Percentiles rank a stretch among this genome's conserved stretches.
phyloP scores from a whole-genome alignment of 2,888 invertebrate species.

The Andrena dorsata region DNA sequence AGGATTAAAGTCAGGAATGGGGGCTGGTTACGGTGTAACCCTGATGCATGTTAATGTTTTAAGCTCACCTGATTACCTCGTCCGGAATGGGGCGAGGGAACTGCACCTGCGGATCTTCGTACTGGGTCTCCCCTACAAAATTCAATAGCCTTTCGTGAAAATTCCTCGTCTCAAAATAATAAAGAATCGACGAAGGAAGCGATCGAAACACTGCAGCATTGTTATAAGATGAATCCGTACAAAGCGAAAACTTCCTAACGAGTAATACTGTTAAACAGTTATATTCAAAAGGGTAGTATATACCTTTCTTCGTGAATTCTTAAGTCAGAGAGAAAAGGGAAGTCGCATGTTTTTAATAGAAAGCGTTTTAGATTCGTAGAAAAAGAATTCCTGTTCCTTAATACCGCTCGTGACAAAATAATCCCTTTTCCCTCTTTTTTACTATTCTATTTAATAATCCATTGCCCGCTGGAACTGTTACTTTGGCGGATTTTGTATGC shows the following conservation, averaged over 20 bases:
- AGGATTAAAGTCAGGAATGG: constrained; percentile 9
- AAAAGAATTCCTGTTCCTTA: background rate
- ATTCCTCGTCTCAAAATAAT: constrained; percentile 33
- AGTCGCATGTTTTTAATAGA: constrained; percentile 8
- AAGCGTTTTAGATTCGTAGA: constrained; percentile 21
- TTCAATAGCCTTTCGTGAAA: constrained; percentile 23
- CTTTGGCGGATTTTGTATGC: constrained; percentile 31
- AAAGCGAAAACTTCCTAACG: background rate
- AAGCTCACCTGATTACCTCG: constrained; percentile 78
- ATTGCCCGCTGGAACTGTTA: constrained; percentile 13
- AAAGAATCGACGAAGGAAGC: background rate
- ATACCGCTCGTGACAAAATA: constrained; percentile 32
- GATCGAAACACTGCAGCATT: background rate
- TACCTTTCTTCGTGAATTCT: background rate
- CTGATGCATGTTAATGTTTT: constrained; percentile 27
- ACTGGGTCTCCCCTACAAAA: constrained; percentile 77
- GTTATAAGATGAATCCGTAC: background rate
- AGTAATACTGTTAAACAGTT: constrained; percentile 5
- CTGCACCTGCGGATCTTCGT: constrained; percentile 75
- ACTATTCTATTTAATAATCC: constrained; percentile 30
- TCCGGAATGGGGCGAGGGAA: constrained; percentile 75
- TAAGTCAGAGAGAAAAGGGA: background rate
- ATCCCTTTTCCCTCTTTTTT: constrained; percentile 16
- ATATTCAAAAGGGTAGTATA: background rate
- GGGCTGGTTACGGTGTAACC: constrained; percentile 12